Evolutionary conservation across 2,888 invertebrate genomes (phyloP).

Genomic region (Cylindroiulus punctatus): DNA sequence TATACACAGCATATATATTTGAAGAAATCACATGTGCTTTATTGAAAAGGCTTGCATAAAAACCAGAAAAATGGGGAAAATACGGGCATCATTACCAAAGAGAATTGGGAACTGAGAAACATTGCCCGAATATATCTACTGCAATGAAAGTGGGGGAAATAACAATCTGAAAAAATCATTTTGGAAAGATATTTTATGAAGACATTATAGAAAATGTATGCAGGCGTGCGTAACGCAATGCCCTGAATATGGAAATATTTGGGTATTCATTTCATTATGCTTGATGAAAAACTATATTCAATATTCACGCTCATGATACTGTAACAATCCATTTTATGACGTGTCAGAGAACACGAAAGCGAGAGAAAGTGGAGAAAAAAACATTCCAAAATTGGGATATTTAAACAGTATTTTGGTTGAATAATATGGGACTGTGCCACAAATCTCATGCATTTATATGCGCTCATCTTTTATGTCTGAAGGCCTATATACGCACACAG

Average conservation of each 20-base stretch:
- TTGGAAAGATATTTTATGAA: neutral
- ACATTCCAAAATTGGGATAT: conserved; percentile 10
- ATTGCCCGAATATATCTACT: neutral
- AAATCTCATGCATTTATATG: conserved; percentile 18
- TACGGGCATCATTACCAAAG: conserved; percentile 9
- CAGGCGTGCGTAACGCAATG: neutral
- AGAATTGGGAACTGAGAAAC: neutral
- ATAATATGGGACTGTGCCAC: conserved; percentile 10
- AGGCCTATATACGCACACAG: neutral
- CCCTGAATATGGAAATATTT: neutral
- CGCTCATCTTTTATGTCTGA: conserved; percentile 8
- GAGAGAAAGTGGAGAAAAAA: conserved; percentile 3
- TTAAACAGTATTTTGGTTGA: conserved; percentile 9
- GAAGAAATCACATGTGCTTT: neutral
- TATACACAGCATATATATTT: neutral
- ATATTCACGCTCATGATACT: conserved; percentile 3
- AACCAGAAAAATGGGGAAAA: neutral
- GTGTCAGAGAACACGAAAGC: conserved; percentile 2
- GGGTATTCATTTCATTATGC: conserved; percentile 10
- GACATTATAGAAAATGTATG: neutral
- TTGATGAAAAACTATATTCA: conserved; percentile 9
- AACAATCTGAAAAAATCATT: conserved; percentile 10
- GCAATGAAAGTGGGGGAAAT: neutral
- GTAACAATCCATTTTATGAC: conserved; percentile 18
- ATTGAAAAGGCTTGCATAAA: conserved; percentile 5